Evolutionary conservation across 2,888 invertebrate genomes (phyloP).

Genomic region (Aleiodes testaceus): DNA sequence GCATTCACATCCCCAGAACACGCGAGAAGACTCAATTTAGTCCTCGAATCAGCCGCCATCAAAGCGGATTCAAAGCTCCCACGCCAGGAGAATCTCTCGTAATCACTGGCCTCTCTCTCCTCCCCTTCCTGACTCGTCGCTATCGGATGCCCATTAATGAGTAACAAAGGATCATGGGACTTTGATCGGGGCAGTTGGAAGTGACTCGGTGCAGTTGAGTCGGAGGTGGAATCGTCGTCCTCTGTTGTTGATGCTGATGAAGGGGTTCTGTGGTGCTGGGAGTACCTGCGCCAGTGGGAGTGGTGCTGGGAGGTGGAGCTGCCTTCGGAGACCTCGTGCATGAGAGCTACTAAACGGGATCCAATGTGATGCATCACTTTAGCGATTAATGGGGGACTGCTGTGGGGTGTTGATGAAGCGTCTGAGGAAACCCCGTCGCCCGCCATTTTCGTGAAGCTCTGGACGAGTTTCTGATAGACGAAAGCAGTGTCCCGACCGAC

Average conservation of each 20-base stretch:
- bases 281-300: conserved; percentile 77
- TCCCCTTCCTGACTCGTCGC: conserved; percentile 65
- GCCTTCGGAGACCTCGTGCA: conserved; percentile 93
- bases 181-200: conserved; percentile 83
- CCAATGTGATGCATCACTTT: conserved; percentile 96
- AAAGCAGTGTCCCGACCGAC: conserved; percentile 84
- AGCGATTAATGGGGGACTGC: conserved; percentile 88
- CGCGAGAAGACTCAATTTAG: conserved; percentile 80
- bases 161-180: conserved; percentile 85
- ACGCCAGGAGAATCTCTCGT: conserved; percentile 93
- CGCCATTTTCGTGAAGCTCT: conserved; percentile 87
- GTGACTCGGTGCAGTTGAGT: conserved; percentile 74
- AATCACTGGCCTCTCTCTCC: conserved; percentile 84
- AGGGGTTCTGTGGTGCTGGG: conserved; percentile 77
- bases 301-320: conserved; percentile 72
- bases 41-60: conserved; percentile 89
- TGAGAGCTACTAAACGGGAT: conserved; percentile 87
- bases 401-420: conserved; percentile 75
- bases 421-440: conserved; percentile 75
- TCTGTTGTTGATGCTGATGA: conserved; percentile 79
- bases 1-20: conserved; percentile 74
- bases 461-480: conserved; percentile 90
- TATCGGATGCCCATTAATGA: conserved; percentile 66
- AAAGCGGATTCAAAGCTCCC: conserved; percentile 95
- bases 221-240: conserved; percentile 83